Evolutionary conservation across 2,888 invertebrate genomes (phyloP), one percentile per base, ranked within the genome.

Genomic region (Drosophila lutescens): DNA sequence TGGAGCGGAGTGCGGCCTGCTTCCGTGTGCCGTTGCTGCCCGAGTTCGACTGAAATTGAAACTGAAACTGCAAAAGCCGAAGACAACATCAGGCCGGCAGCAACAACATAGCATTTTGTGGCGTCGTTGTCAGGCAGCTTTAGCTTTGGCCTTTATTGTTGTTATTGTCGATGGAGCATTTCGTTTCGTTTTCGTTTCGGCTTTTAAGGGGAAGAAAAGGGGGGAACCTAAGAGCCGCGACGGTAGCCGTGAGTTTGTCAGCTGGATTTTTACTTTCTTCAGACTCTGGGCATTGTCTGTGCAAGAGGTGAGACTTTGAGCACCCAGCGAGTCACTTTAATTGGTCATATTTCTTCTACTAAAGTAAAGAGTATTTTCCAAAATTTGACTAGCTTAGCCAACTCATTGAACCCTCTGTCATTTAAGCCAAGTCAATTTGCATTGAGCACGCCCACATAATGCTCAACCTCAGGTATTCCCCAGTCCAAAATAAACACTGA

Each of bases 21-120:
- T 85, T 86, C 85, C 86, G 85, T 85, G 40, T 80, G 84, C 86
- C 80, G 80, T 75, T 84, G 86, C 81, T 81, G 84, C 84, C 81
- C 83, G 86, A 77, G 75, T 78, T 85, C 82, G 77, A 85, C 86
- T 85, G 84, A 85, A 85, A 84, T 80, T 86, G 80, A 84, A 85
- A 88, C 83, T 86, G 82, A 88, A 71, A 69, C 76, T 78, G 79
- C 79, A 77, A 80, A 86, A 83, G 56, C 57, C 69, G 55, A 58
- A 62, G 50, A 58, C 55, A 51, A 46, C 44, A 23, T 38, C 70
- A 23, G 69, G 63, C 15, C 51, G 23, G 41, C 54, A 54, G 36
- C 60, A 67, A 38, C 41, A 38, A 47, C 43, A 49, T 41, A 32
- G 54, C 51, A 38, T 54, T 63, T 54, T 63, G 61, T 67, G 62